Base-by-base conservation (phyloP, 2,888 invertebrate species). In the Laspeyria flexula region DNA sequence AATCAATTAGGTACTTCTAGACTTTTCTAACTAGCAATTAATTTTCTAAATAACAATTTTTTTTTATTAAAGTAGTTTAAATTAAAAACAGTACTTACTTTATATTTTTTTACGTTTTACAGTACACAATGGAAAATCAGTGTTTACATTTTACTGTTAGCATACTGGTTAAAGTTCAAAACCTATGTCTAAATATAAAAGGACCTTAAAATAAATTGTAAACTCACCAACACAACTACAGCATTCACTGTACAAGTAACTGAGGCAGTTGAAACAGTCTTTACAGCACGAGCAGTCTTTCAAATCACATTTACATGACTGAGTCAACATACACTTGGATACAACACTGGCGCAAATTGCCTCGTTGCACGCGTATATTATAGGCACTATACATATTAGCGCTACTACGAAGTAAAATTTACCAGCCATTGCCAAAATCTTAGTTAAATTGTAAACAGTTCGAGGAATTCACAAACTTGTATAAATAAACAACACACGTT, bases 141-240 rank as follows among this genome's bases (percentile, higher is more conserved):
- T n/a, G n/a, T n/a, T n/a, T n/a, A n/a, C n/a, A n/a, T n/a, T n/a
- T n/a, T n/a, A n/a, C n/a, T n/a, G n/a, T n/a, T n/a, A n/a, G n/a
- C n/a, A n/a, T n/a, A n/a, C n/a, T n/a, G n/a, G n/a, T n/a, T n/a
- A n/a, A n/a, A n/a, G n/a, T n/a, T n/a, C n/a, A n/a, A n/a, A n/a
- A n/a, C n/a, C n/a, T n/a, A n/a, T n/a, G n/a, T n/a, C n/a, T n/a
- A n/a, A 7, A 6, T 7, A 25, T 25, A 7, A 3, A 4, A 3
- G 0, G 6, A 27, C 13, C 12, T 27, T 9, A 10, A 38, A 13
- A 27, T 13, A n/a, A 25, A 15, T 21, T 33, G 1, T 9, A 1
- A 42, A 92, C 97, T 95, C 92, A 99, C 99, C 99, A 72, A 99
- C 98, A 93, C 99, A 99, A 45, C 98, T 98, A 82, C 99, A 99